Base-by-base conservation (phyloP, 2,888 invertebrate genomes). In the Acleris sparsana region DNA sequence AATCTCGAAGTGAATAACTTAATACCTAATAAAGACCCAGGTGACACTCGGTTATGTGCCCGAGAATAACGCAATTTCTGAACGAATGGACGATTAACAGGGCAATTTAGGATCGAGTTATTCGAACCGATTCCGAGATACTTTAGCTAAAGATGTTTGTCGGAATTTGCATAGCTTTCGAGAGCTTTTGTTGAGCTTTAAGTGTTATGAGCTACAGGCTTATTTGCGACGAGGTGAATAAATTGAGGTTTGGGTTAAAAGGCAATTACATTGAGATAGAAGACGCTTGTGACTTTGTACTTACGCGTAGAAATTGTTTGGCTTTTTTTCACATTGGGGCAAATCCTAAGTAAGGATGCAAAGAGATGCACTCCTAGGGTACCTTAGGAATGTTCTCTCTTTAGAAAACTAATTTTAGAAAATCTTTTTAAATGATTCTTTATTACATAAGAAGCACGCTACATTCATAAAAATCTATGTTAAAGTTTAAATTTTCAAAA, bases 41-140 rank as follows among this genome's bases (percentile, higher is more conserved):
- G 66, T 66, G 61, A 66, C 61, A 61, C 65, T 61, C 48, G 64
- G 58, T 43, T 63, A 69, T 70, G 62, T 70, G 55, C 52, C 53
- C n/a, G 56, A 52, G 69, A 63, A 69, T 72, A 72, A 72, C 67
- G 71, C 69, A 69, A 72, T 72, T 71, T 72, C 69, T 67, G 63
- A 63, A 67, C 67, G 68, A 67, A 70, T 65, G 66, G 63, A 51
- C 69, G 62, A 69, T 71, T 72, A 72, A 72, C 70, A 59, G 65
- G 65, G 53, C 63, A 70, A 72, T 72, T 72, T 71, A 33, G 68
- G 52, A 71, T 66, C 63, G 66, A 61, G 70, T 67, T 70, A 58
- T 70, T 69, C 53, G 55, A 53, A 63, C 62, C 63, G 63, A 63
- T 62, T 63, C 61, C 39, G 25, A 57, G 63, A 53, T 62, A 43